Evolutionary conservation across 1,140 invertebrate species (phyloP).

Genomic region (Ips nitidus): DNA sequence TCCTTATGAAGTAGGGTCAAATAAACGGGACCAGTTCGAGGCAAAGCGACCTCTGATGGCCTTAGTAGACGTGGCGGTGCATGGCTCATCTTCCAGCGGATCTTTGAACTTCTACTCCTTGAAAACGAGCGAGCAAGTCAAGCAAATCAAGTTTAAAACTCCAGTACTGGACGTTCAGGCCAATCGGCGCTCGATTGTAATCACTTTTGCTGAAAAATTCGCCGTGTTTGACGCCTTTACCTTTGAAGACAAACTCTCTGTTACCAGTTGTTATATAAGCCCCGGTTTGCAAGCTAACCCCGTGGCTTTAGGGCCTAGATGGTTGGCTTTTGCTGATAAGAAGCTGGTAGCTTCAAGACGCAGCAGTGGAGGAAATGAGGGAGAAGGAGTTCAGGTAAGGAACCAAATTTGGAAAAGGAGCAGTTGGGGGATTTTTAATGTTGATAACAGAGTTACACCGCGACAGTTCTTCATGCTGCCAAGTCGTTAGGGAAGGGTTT

Average conservation of each 20-base stretch:
- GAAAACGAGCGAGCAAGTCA: constrained; percentile 84
- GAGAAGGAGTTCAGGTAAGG: constrained; percentile 53
- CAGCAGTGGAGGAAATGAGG: constrained; percentile 83
- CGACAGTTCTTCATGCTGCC: constrained; percentile 92
- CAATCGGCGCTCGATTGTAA: constrained; percentile 79
- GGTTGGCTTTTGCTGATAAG: constrained; percentile 82
- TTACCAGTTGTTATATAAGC: constrained; percentile 88
- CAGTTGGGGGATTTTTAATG: not conserved
- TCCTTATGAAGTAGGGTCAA: constrained; percentile 56
- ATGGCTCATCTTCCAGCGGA: constrained; percentile 77
- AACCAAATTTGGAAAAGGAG: constrained; percentile 2
- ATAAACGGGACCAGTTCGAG: constrained; percentile 63
- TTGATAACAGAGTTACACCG: constrained; percentile 80
- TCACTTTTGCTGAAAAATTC: constrained; percentile 87
- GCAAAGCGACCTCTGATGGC: constrained; percentile 84
- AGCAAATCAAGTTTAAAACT: constrained; percentile 91
- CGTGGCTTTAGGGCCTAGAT: constrained; percentile 82
- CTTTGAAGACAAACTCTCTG: constrained; percentile 80
- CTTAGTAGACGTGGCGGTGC: constrained; percentile 79
- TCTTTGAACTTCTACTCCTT: constrained; percentile 89
- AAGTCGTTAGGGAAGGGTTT: constrained; percentile 86
- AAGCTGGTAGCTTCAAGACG: constrained; percentile 78
- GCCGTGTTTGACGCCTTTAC: constrained; percentile 88
- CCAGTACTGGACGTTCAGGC: constrained; percentile 84
- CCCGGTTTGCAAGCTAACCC: constrained; percentile 85